phyloP scores from a whole-genome alignment of 2,113 vertebrate species.

The Phylloscopus trochilus region DNA sequence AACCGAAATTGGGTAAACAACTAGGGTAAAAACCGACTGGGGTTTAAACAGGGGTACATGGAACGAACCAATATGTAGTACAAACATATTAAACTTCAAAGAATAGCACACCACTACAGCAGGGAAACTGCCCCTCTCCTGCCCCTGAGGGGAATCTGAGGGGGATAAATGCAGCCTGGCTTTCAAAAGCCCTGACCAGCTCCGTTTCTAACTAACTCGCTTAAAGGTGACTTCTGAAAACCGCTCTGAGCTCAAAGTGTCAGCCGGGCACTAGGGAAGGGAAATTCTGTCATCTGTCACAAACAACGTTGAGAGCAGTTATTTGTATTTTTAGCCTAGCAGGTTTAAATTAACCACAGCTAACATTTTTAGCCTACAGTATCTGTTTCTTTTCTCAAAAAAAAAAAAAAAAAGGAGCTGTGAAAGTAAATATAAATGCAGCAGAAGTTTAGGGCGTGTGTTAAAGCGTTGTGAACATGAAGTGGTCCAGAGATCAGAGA shows the following conservation, averaged over 20 bases:
- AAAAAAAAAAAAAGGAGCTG: background rate
- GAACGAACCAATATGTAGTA: too few relatives aligned
- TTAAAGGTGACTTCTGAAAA: fast-evolving
- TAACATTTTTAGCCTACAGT: too few relatives aligned
- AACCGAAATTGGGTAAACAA: too few relatives aligned
- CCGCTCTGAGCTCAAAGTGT: fast-evolving
- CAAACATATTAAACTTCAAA: too few relatives aligned
- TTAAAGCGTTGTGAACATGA: fast-evolving
- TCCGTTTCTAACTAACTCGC: fast-evolving
- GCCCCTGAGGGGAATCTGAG: too few relatives aligned
- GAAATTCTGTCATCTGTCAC: fast-evolving
- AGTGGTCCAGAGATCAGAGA: background rate
- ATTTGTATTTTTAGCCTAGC: background rate
- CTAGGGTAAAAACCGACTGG: too few relatives aligned
- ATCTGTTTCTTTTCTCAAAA: background rate
- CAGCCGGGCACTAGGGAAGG: fast-evolving
- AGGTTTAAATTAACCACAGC: background rate
- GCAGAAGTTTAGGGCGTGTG: background rate
- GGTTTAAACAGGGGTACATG: too few relatives aligned
- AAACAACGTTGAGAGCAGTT: fast-evolving
- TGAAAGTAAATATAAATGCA: background rate
- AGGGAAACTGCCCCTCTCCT: too few relatives aligned
- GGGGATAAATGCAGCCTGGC: too few relatives aligned
- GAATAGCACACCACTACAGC: too few relatives aligned
- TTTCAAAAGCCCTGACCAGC: fast-evolving